These are phyloP conservation scores for Drosophila stalkeri DNA, from an alignment of 2,888 invertebrate species.

Conservation along the genomic window DNA sequence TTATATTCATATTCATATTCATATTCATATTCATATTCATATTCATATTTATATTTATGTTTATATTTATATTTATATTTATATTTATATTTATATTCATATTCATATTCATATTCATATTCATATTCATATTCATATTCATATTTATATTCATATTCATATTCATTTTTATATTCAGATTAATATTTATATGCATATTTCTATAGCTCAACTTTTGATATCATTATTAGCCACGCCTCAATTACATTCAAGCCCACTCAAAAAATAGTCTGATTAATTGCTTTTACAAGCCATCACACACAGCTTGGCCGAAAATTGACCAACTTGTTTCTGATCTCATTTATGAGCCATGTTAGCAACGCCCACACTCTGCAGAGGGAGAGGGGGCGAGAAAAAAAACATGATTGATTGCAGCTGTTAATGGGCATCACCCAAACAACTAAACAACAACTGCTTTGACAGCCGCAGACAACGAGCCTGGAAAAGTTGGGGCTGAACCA, in stretches of 20 bases:
- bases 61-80: background rate
- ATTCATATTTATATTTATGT: background rate
- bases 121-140: background rate
- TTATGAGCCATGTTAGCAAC: conserved; percentile 48
- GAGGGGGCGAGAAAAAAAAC: conserved; percentile 2
- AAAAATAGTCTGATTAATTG: conserved; percentile 57
- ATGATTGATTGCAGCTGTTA: conserved; percentile 64
- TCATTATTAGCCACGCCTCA: conserved; percentile 15
- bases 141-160: background rate
- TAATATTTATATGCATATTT: too few species aligned
- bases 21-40: background rate
- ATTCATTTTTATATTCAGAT: background rate
- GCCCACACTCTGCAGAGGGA: conserved; percentile 4
- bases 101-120: background rate
- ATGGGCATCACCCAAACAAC: conserved; percentile 21
- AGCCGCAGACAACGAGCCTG: conserved; percentile 6
- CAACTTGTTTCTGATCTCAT: conserved; percentile 35
- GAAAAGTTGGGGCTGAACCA: conserved; percentile 15
- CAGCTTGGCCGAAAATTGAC: conserved; percentile 33
- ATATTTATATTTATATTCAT: background rate
- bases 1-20: background rate
- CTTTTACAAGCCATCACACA: conserved; percentile 38
- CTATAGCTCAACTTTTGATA: background rate
- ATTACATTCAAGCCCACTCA: background rate
- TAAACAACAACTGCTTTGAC: background rate